phyloP scores from a whole-genome alignment of 1,140 invertebrate genomes.

The Sarcophaga peregrina region DNA sequence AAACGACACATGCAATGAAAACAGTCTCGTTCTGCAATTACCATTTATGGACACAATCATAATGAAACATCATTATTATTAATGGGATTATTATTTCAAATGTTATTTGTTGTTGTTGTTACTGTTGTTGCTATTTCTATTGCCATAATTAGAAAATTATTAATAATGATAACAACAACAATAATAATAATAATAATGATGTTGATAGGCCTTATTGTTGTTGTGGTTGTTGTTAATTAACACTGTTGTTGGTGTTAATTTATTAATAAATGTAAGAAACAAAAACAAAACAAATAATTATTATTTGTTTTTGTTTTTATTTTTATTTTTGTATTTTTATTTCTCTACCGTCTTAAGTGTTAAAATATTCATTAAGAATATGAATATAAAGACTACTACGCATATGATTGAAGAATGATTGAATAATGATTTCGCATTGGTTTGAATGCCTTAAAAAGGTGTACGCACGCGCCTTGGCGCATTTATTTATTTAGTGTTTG shows the following conservation, averaged over 20 bases:
- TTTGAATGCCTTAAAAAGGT: neutral
- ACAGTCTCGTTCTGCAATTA: no score
- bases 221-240: neutral
- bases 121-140: conserved; percentile 8
- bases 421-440: neutral
- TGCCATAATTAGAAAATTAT: conserved; percentile 23
- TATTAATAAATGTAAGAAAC: conserved; percentile 46
- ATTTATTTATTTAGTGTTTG: conserved; percentile 8
- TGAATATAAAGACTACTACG: no score
- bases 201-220: neutral
- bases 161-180: neutral
- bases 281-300: neutral
- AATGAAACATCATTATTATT: no score
- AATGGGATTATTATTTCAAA: no score
- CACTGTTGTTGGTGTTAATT: conserved; percentile 43
- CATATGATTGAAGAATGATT: neutral
- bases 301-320: no score
- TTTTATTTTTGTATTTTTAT: conserved; percentile 1
- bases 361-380: conserved; percentile 45
- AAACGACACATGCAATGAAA: no score
- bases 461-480: neutral
- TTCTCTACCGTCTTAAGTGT: conserved; percentile 32
- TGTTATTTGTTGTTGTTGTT: neutral
- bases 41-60: no score
- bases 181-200: neutral